Base-by-base conservation (phyloP, 2,113 vertebrate genomes). In the Mesocricetus auratus region DNA sequence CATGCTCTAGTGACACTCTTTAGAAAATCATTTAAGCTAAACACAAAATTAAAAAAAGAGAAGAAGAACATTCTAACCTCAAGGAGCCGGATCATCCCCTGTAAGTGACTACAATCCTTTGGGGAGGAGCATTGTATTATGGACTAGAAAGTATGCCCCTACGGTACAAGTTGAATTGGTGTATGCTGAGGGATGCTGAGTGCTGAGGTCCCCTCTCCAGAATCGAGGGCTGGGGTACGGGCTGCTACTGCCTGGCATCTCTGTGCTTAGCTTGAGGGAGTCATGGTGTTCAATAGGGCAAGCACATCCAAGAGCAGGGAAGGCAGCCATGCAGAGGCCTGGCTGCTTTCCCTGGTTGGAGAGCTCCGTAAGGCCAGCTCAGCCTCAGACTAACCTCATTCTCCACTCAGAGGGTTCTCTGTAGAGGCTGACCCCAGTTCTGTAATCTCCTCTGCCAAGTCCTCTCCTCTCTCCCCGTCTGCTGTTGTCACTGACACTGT, bases 1-100 rank as follows among this genome's bases (percentile, higher is more conserved):
- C 93, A 95, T n/a, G 89, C 93, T 93, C 94, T 97, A 95, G 94
- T 92, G 97, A 97, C 86, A 96, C 86, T 96, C 94, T 98, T 95
- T 83, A 96, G 94, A 87, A 98, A 97, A 97, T 94, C 95, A 92
- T 88, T 97, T 97, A 95, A 98, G 97, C 94, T 90, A 47, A 62
- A 62, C 95, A 93, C 86, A 96, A 97, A 96, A 86, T 93, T 81
- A 58, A 94, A 94, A 79, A 97, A 89, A 74, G 96, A 56, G 81
- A 98, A 8, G 96, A 78, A 98, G 96, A 96, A 97, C 86, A 58
- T 33, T 31, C 33, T 75, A 93, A 94, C 81, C 47, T 95, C 79
- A 85, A 73, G 74, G 82, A 95, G 47, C 83, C 94, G 66, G 93
- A 95, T 56, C 39, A 97, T 95, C 60, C 79, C n/a, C 96, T 85